Evolutionary conservation across 2,797 vertebrate genomes (phyloP).

Genomic region (Phrynocephalus vlangalii): DNA sequence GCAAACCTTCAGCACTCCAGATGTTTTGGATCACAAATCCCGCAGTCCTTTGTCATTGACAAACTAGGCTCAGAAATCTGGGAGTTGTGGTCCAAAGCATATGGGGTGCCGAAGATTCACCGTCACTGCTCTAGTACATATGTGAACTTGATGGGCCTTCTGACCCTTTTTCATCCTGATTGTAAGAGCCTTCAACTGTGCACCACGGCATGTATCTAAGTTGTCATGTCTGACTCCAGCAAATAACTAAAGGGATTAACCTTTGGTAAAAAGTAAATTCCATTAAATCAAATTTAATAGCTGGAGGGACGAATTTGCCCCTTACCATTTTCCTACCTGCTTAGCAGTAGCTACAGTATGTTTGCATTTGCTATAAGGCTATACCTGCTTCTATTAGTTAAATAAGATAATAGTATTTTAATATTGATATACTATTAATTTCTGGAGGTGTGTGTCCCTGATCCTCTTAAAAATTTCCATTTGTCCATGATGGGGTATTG

Average conservation of each 20-base stretch:
- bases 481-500: slow-evolving; percentile 9
- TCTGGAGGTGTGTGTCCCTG: slow-evolving; percentile 28
- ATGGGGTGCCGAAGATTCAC: too few species aligned
- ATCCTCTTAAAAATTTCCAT: slow-evolving; percentile 48
- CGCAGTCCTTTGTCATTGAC: too few species aligned
- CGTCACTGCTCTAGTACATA: neutral
- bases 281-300: accelerated
- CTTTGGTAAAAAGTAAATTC: slow-evolving; percentile 50
- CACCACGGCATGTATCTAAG: neutral
- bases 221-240: slow-evolving; percentile 17
- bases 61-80: too few species aligned
- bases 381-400: neutral
- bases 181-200: slow-evolving; percentile 24
- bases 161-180: slow-evolving; percentile 51
- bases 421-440: slow-evolving; percentile 21
- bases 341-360: neutral
- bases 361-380: accelerated
- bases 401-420: slow-evolving; percentile 37
- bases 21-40: too few species aligned
- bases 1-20: too few species aligned
- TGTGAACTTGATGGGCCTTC: neutral
- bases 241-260: slow-evolving; percentile 30
- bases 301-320: neutral
- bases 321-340: neutral
- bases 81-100: too few species aligned